Evolutionary conservation across 2,797 vertebrate species (phyloP).

Genomic region (Microctenopoma steveboyesi): DNA sequence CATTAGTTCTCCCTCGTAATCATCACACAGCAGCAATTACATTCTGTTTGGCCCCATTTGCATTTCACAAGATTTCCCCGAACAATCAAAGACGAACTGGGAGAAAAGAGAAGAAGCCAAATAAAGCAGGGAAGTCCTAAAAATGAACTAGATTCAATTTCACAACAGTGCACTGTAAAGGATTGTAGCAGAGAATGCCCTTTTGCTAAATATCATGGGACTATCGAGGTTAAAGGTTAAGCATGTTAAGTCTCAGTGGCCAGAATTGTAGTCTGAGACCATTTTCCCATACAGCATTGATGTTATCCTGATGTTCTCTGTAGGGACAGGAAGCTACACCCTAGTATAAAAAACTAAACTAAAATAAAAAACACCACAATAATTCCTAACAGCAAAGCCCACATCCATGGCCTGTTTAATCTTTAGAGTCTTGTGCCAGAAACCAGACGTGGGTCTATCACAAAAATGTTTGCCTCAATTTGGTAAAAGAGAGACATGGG

Average conservation of each 20-base stretch:
- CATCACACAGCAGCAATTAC: conserved; percentile 91
- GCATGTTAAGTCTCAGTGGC: conserved; percentile 37
- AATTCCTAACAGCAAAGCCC: conserved; percentile 16
- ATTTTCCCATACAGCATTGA: conserved; percentile 52
- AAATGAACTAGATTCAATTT: conserved; percentile 51
- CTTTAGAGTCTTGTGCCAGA: conserved; percentile 15
- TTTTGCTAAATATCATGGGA: conserved; percentile 47
- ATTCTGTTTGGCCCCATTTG: conserved; percentile 90
- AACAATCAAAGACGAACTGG: conserved; percentile 78
- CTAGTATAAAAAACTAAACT: neutral
- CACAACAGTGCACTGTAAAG: conserved; percentile 36
- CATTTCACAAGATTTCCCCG: conserved; percentile 87
- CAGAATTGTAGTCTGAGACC: conserved; percentile 24
- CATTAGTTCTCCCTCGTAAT: conserved; percentile 94
- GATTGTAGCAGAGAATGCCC: conserved; percentile 22
- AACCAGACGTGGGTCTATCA: conserved; percentile 39
- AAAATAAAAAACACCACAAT: conserved; percentile 11
- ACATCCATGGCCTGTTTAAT: conserved; percentile 12
- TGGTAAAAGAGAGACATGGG: conserved; percentile 38
- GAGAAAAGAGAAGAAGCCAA: conserved; percentile 53
- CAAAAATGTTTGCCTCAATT: conserved; percentile 38
- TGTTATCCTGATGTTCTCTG: conserved; percentile 45
- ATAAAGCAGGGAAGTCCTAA: conserved; percentile 55
- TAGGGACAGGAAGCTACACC: conserved; percentile 26
- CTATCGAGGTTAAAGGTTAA: conserved; percentile 49